These are phyloP conservation scores for Gallinago nigripennis DNA, from an alignment of 2,797 vertebrate genomes.

Conservation along the genomic window DNA sequence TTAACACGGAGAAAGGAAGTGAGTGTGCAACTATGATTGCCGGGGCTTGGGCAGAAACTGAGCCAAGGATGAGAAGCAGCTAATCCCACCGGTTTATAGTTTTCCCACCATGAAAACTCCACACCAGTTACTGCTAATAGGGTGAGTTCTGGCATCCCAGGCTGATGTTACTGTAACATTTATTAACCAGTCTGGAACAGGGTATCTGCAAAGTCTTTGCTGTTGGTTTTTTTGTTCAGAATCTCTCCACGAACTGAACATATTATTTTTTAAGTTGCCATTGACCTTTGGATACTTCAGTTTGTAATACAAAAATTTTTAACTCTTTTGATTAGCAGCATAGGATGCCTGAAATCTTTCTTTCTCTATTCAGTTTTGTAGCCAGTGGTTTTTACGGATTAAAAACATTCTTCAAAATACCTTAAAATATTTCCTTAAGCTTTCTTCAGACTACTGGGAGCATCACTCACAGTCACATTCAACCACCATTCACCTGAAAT, in stretches of 20 bases:
- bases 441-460: neutral
- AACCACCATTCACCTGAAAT: neutral
- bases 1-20: accelerated
- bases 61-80: neutral
- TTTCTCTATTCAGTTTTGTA: neutral
- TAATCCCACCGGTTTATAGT: neutral
- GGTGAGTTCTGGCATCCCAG: neutral
- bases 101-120: neutral
- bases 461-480: neutral
- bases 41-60: no score
- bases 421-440: neutral
- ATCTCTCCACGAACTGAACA: neutral
- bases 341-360: neutral
- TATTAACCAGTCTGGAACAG: neutral
- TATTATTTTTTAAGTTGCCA: neutral
- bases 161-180: neutral
- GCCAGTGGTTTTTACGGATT: neutral
- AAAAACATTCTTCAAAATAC: neutral
- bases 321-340: neutral
- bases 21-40: no score
- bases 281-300: neutral
- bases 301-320: neutral
- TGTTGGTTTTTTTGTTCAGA: neutral
- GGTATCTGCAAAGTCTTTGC: neutral
- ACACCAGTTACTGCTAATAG: neutral